Conservation (phyloP, 2,888 invertebrate species). For the Amorpha juglandis region DNA sequence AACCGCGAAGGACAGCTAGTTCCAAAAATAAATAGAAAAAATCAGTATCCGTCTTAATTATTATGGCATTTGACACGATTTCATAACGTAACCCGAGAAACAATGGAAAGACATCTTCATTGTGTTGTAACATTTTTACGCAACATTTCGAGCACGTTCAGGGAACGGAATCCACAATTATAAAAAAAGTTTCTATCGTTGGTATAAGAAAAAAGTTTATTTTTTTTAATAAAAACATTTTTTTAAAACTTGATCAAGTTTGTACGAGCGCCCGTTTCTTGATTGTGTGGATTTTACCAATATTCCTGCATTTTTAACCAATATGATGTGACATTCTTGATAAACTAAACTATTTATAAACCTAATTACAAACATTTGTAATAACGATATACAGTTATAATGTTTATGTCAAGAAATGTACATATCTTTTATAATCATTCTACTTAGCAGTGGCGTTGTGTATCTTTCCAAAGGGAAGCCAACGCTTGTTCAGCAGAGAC, state of each 20-base stretch:
- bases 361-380: too few relatives aligned
- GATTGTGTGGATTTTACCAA: too few relatives aligned
- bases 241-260: background rate
- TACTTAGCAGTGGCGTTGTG: too few relatives aligned
- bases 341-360: too few relatives aligned
- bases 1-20: too few relatives aligned
- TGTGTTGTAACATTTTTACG: background rate
- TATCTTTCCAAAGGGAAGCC: too few relatives aligned
- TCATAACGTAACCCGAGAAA: background rate
- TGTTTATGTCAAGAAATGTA: too few relatives aligned
- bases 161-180: background rate
- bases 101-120: background rate
- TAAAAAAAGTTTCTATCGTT: background rate
- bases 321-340: too few relatives aligned
- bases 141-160: slow-evolving; percentile 8
- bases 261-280: background rate
- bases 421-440: too few relatives aligned
- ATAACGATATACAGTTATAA: too few relatives aligned
- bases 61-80: background rate
- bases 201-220: background rate
- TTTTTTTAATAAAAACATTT: background rate
- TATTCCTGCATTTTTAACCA: too few relatives aligned
- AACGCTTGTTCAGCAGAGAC: too few relatives aligned
- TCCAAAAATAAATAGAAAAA: background rate
- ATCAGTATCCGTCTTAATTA: background rate